Base-by-base conservation (phyloP, 2,113 vertebrate species). In the Uria lomvia region DNA sequence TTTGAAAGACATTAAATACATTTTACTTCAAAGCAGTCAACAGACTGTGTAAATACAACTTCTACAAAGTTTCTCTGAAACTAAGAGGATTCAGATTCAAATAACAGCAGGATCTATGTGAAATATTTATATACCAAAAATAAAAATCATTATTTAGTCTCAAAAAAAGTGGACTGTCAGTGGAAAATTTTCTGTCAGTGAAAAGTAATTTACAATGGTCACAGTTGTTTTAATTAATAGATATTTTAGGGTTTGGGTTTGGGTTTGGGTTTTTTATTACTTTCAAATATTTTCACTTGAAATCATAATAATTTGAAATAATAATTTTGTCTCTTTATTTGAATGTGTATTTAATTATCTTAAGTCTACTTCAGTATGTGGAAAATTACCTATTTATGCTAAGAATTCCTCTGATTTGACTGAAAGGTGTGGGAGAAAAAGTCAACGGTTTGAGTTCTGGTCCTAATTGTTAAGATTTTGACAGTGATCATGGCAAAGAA, bases 21-120 rank as follows among this genome's bases (percentile, higher is more conserved):
- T 98, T 97, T 98, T 97, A 97, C 94, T 97, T 97, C 96, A 95
- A 97, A 97, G 95, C 29, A 95, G 91, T 93, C 80, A 95, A 79
- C 71, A 88, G 7, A 36, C 83, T 85, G 85, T 89, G 94, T 93
- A 98, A 98, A 97, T 94, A 91, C 43, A 92, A 63, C 52, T 95
- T 94, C 65, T 59, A 20, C 36, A 87, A 79, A 83, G 71, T 95
- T 97, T 90, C 38, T 93, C 63, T 95, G 79, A 96, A 97, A 88
- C 16, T 67, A 92, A 55, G 43, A 95, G 30, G 56, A 79, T 94
- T 96, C 38, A 63, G 56, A 85, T 81, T 90, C 50, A 78, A 85
- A 24, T 90, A 90, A 85, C 36, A 78, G 20, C 50, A 82, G 26
- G 14, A 52, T 20, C 26, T 66, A 20, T 63, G n/a, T 59, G 68